A percentile compares a stretch with the other conserved stretches of the same genome.
These are phyloP conservation scores for Drosophila kepulauana DNA, from an alignment of 1,140 invertebrate genomes.

Conservation along the genomic window DNA sequence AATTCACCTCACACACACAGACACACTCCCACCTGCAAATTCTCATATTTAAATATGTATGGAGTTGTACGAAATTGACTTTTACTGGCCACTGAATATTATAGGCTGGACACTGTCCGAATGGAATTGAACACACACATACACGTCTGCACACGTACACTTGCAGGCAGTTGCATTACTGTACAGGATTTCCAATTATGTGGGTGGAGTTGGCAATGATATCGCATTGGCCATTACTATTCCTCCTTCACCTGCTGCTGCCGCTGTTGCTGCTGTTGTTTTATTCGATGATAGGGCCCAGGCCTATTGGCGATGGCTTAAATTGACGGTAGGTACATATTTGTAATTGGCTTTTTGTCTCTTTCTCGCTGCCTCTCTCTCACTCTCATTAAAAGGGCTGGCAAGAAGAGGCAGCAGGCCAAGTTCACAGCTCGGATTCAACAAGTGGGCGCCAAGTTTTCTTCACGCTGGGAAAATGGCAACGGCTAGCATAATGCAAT, in stretches of 20 bases:
- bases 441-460: slow-evolving; percentile 55
- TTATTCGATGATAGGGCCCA: slow-evolving; percentile 70
- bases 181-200: slow-evolving; percentile 59
- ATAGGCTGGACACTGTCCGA: slow-evolving; percentile 17
- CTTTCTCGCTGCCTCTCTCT: background rate
- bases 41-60: background rate
- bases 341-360: slow-evolving; percentile 76
- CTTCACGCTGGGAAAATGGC: slow-evolving; percentile 32
- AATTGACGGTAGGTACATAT: slow-evolving; percentile 60
- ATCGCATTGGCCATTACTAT: slow-evolving; percentile 72
- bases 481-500: slow-evolving; percentile 59
- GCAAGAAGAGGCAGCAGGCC: slow-evolving; percentile 11
- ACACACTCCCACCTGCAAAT: background rate
- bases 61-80: background rate
- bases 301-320: slow-evolving; percentile 65
- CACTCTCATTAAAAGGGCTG: slow-evolving; percentile 18
- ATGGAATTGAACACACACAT: background rate
- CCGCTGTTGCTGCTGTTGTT: slow-evolving; percentile 26
- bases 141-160: background rate
- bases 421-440: slow-evolving; percentile 8
- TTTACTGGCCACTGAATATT: slow-evolving; percentile 22
- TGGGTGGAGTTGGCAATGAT: slow-evolving; percentile 77
- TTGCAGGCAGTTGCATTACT: slow-evolving; percentile 20
- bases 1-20: background rate
- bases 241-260: slow-evolving; percentile 2